Percentiles rank a stretch among this genome's conserved stretches.
Conservation (phyloP, 1,140 invertebrate species). For the Drosophila leontia region DNA sequence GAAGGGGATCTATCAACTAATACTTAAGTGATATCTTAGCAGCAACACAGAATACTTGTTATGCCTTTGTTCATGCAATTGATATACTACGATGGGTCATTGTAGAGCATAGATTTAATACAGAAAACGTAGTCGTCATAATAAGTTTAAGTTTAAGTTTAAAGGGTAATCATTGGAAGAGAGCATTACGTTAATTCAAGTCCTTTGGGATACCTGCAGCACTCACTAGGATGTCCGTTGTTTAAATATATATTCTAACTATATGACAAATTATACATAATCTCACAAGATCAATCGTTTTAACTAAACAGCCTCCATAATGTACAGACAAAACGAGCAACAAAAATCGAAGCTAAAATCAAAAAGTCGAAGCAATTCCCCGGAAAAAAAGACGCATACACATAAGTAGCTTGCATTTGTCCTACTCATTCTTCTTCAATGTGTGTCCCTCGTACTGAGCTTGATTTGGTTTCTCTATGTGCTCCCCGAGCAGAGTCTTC, state of each 20-base stretch:
- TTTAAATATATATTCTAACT: conserved; percentile 42
- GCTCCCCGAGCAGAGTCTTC: not conserved
- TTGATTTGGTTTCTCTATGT: not conserved
- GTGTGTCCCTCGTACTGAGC: conserved; percentile 13
- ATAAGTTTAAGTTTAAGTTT: conserved; percentile 12
- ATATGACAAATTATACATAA: conserved; percentile 54
- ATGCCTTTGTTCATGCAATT: conserved; percentile 26
- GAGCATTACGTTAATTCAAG: conserved; percentile 40
- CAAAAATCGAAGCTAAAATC: conserved; percentile 23
- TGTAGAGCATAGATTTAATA: conserved; percentile 14
- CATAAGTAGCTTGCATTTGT: conserved; percentile 8
- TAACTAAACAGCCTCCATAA: conserved; percentile 57
- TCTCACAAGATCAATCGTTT: conserved; percentile 51
- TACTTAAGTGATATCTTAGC: conserved; percentile 30
- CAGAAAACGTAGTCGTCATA: conserved; percentile 30
- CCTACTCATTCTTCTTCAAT: conserved; percentile 40
- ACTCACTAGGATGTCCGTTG: conserved; percentile 33
- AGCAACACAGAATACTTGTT: conserved; percentile 37
- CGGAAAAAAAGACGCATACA: conserved; percentile 15
- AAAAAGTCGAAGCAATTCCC: not conserved
- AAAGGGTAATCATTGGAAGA: conserved; percentile 38
- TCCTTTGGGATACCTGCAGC: conserved; percentile 1
- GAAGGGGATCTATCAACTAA: conserved; percentile 26
- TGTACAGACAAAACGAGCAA: conserved; percentile 34
- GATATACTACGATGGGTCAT: conserved; percentile 12